Percentiles rank a stretch among this genome's conserved stretches.
These are phyloP conservation scores for Streblospio benedicti DNA, from an alignment of 1,140 invertebrate species.

Conservation along the genomic window DNA sequence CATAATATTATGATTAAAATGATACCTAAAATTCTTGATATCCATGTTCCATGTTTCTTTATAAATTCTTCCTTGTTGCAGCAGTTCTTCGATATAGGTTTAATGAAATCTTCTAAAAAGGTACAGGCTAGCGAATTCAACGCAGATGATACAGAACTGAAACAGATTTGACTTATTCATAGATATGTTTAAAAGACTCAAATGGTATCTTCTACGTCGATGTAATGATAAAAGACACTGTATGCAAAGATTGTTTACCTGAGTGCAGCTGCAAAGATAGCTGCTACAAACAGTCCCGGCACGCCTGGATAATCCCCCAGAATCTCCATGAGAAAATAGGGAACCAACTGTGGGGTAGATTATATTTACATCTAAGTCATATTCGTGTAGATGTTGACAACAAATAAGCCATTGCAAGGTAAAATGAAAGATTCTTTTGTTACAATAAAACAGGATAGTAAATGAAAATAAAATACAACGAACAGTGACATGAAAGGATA, in stretches of 20 bases:
- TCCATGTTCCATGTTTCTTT: no score
- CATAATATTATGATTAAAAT: no score
- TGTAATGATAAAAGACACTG: neutral
- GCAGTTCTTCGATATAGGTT: no score
- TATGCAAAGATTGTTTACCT: constrained; percentile 1
- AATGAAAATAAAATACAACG: neutral
- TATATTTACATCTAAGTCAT: no score
- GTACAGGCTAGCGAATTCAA: constrained; percentile 4
- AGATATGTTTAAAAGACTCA: no score
- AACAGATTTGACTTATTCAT: no score
- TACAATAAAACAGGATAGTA: neutral
- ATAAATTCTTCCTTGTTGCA: no score
- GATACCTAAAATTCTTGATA: no score
- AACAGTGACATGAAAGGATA: no score
- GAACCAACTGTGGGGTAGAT: no score
- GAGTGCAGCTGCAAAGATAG: constrained; percentile 14
- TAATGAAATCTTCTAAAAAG: constrained; percentile 3
- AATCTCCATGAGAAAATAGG: constrained; percentile 5
- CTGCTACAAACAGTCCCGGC: constrained; percentile 2
- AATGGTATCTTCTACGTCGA: neutral
- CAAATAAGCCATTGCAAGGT: no score
- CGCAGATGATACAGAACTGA: constrained; percentile 5
- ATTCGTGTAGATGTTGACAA: no score
- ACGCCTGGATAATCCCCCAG: constrained; percentile 1
- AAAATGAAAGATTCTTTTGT: neutral